Evolutionary conservation across 2,888 invertebrate genomes (phyloP), one percentile per base, ranked within the genome.

Genomic region (Metalampra italica): DNA sequence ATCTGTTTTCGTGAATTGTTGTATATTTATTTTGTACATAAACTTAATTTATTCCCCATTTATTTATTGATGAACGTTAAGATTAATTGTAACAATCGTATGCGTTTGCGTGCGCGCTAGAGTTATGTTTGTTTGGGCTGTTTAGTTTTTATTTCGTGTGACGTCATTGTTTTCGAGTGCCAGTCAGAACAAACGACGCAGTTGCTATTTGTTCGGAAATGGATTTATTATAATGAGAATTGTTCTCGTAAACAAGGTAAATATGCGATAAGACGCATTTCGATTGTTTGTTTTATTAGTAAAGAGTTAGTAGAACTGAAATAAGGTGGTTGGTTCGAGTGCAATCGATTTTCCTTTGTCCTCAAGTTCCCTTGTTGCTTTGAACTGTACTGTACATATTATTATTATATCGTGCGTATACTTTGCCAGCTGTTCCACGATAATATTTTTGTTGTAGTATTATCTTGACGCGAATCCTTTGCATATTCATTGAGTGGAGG

Each of bases 131-230:
- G 70, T 66, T 62, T 74, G 62, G 59, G 68, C 75, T 82, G 76
- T 78, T 68, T 74, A 48, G 47, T 75, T 73, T 75, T 75, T 74
- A 74, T 75, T 75, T 45, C 60, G 75, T 79, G 88, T 91, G 91
- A 91, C 91, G 91, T 91, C 91, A 91, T 83, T 82, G 76, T 86
- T 86, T 86, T 84, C 84, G 83, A 87, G 84, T 87, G 87, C 86
- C 82, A 90, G 81, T 78, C n/a, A n/a, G n/a, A 75, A 47, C 68
- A 82, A 82, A 91, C 91, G 91, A 92, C 92, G 92, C 92, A 92
- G 91, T 92, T 90, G 79, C 82, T 81, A 82, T 82, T 84, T 78
- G 75, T 70, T 69, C 60, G 71, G 80, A 86, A 82, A 89, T 90
- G 90, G 82, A 80, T 78, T 78, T 82, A n/a, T n/a, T n/a, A 87